Base-by-base conservation (phyloP, 2,888 invertebrate species). In the Ormyrus thymus region DNA sequence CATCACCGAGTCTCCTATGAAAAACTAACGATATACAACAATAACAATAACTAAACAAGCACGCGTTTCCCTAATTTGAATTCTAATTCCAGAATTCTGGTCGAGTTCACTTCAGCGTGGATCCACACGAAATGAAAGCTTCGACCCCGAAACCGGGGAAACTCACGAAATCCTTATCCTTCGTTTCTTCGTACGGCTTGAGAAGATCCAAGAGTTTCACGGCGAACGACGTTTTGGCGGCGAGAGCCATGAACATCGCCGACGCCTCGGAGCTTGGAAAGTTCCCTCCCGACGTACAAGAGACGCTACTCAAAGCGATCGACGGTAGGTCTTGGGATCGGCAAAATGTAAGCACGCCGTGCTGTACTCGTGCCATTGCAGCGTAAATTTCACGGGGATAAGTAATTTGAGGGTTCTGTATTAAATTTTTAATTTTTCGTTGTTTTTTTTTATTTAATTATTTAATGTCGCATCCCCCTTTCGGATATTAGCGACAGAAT, bases 121-220 rank as follows among this genome's bases (percentile, higher is more conserved):
- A 88, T 15, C 84, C 85, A 9, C 65, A 77, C 50, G 84, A 85
- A 11, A 81, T 82, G 65, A 83, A 84, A 56, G 70, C 81, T 29
- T 78, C 80, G 65, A 80, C 80, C 53, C 79, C 80, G 50, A 89
- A 85, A 77, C 87, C 89, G 2, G 89, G 88, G 74, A 89, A 88
- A 80, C 86, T 90, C 43, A 88, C 86, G 4, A 90, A 90, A 83
- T 90, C 90, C 7, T 83, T 87, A 71, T 89, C 90, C 9, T 90
- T 90, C 77, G 87, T 89, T 15, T 88, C 89, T 1, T 84, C 88
- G 50, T 88, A 88, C 65, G 90, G 92, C n/a, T 89, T 96, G 81
- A 96, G 96, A 90, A 92, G 96, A 66, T 96, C 96, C 80, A 96
- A 96, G 90, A 96, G 96, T 77, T 90, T 96, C 84, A 95, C 95